These are phyloP conservation scores for Colistium nudipinnis DNA, from an alignment of 2,113 vertebrate genomes.

Conservation along the genomic window DNA sequence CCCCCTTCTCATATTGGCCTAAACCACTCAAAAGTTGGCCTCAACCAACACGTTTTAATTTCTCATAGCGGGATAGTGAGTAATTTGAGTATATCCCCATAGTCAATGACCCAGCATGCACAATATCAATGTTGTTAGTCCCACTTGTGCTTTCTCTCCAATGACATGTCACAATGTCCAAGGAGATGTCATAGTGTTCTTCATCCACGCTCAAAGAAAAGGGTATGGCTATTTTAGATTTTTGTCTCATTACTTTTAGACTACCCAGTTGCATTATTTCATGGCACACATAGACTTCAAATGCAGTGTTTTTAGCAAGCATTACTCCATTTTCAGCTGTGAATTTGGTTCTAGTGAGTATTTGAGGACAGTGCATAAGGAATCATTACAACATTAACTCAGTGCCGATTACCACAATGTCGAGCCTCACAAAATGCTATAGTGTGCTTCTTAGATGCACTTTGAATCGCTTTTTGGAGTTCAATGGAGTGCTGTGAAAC, in stretches of 20 bases:
- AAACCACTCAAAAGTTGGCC: background rate
- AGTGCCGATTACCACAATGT: background rate
- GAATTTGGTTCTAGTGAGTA: background rate
- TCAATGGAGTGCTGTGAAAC: background rate
- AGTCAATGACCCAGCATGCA: background rate
- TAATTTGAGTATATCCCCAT: background rate
- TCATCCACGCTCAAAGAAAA: background rate
- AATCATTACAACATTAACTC: background rate
- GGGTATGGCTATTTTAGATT: background rate
- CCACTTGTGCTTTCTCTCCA: background rate
- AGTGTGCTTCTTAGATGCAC: no score
- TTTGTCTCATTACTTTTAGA: background rate
- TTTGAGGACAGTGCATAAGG: background rate
- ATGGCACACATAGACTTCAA: background rate
- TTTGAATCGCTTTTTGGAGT: no score
- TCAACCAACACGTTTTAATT: background rate
- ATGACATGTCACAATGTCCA: background rate
- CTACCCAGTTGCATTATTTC: no score
- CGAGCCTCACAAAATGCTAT: no score
- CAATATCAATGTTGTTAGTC: no score
- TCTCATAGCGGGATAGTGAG: background rate
- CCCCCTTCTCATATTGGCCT: background rate
- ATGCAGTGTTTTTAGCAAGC: background rate
- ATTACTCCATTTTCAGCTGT: background rate
- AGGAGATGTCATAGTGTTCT: background rate